Conservation (phyloP, 2,888 invertebrate species). For the Pristionchus fissidentatus region DNA sequence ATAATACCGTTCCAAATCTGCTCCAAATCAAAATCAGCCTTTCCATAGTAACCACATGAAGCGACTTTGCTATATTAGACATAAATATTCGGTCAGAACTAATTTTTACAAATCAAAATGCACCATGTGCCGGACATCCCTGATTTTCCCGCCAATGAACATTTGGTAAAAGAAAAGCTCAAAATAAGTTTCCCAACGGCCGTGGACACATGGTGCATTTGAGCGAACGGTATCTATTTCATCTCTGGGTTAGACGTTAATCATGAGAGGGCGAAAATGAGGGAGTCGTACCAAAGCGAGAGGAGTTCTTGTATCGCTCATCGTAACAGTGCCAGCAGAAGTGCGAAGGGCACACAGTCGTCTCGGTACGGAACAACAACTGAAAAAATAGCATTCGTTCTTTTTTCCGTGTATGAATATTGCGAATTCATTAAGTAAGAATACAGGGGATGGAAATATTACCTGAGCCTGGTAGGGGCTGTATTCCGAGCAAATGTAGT, state of each 20-base stretch:
- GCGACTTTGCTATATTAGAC: neutral
- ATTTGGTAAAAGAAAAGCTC: too few species aligned
- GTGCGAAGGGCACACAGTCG: neutral
- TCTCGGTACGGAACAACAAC: neutral
- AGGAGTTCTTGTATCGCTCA: neutral
- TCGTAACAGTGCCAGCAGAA: conserved; percentile 23
- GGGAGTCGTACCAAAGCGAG: neutral
- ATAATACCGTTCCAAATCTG: too few species aligned
- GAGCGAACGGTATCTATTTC: too few species aligned
- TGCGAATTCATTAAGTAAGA: neutral
- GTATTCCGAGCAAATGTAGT: neutral
- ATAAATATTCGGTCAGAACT: neutral
- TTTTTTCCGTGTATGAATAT: neutral
- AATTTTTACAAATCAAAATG: neutral
- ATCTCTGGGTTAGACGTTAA: too few species aligned
- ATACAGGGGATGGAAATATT: neutral
- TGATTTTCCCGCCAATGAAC: too few species aligned
- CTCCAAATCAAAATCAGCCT: too few species aligned
- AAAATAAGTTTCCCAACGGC: too few species aligned
- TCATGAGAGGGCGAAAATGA: too few species aligned
- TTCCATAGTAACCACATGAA: too few species aligned
- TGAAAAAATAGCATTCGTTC: too few species aligned
- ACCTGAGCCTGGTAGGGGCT: neutral
- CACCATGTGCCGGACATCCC: too few species aligned
- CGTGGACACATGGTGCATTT: too few species aligned